Evolutionary conservation across 2,797 vertebrate species (phyloP), one percentile per base, ranked within the genome.

Genomic region (Bradypodion pumilum): DNA sequence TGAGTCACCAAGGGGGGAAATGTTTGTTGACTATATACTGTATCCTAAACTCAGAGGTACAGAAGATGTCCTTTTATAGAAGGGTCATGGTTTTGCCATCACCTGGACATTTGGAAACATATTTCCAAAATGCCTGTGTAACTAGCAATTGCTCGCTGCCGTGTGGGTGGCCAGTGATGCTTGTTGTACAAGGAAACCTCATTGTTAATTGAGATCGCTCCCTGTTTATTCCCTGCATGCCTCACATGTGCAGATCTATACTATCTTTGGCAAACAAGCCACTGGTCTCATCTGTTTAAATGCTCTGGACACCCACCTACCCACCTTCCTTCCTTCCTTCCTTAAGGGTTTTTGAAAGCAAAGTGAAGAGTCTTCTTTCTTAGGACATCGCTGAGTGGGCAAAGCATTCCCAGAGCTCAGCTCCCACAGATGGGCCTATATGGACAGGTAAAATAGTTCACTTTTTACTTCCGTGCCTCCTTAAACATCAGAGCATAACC

Each of bases 141-240:
- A 87, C 84, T 78, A 75, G 85, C 4, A 63, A 83, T 87, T 0
- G 0, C 52, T 85, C 73, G 84, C 37, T 35, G 85, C 85, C 78
- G 75, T 5, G 3, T 0, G 78, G 84, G 86, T 84, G 86, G 85
- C 74, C n/a, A 85, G 85, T 81, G 79, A 85, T 0, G 0, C 73
- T 91, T 85, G 0, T 1, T 90, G 92, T 88, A 90, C 87, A 81
- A 74, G 82, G 86, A 86, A 74, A 90, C 90, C 88, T 87, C 86
- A 62, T 44, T 78, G 69, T 70, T 94, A 91, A 92, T 87, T 89
- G 89, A 90, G 85, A 85, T 87, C 84, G 87, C 82, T 83, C 42
- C 77, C 83, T 74, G 65, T 87, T 88, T 92, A 90, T 94, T 94
- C 93, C 91, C 89, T 92, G 91, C 78, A 87, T 69, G 88, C 86